phyloP scores from a whole-genome alignment of 2,797 vertebrate species.

The Chrysocyon brachyurus region DNA sequence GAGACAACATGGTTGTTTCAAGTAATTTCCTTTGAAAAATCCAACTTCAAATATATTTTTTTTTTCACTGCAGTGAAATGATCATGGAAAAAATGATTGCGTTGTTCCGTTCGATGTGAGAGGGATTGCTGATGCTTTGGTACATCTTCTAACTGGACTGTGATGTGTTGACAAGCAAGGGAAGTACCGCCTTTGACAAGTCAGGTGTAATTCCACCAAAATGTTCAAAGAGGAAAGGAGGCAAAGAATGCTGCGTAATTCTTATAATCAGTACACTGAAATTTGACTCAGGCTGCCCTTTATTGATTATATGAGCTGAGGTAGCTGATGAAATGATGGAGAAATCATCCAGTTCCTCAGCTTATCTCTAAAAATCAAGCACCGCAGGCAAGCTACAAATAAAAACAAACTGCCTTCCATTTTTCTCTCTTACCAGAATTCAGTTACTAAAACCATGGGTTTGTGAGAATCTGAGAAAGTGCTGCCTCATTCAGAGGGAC shows the following conservation, averaged over 20 bases:
- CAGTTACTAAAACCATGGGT: neutral
- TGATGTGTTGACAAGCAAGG: neutral
- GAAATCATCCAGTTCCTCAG: neutral
- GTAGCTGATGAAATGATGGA: slow-evolving; percentile 53
- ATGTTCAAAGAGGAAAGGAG: slow-evolving; percentile 27
- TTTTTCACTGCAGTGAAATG: slow-evolving; percentile 14
- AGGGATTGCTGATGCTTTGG: neutral
- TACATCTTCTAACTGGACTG: neutral
- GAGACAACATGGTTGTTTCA: slow-evolving; percentile 3
- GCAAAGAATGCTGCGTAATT: neutral
- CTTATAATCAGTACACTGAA: slow-evolving; percentile 44
- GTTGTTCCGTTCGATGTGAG: neutral
- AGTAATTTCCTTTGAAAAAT: slow-evolving; percentile 3
- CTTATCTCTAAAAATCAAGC: slow-evolving; percentile 44
- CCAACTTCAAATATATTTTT: slow-evolving; percentile 20
- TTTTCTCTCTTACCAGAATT: neutral
- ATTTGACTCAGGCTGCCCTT: neutral
- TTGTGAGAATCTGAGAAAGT: neutral
- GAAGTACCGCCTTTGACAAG: neutral
- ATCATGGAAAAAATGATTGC: neutral
- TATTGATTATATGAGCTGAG: slow-evolving; percentile 38
- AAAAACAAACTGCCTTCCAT: slow-evolving; percentile 57
- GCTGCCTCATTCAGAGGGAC: neutral
- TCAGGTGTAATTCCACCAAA: slow-evolving; percentile 10
- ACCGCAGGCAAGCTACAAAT: slow-evolving; percentile 10